phyloP scores from a whole-genome alignment of 2,113 vertebrate species.

The Butorides virescens region DNA sequence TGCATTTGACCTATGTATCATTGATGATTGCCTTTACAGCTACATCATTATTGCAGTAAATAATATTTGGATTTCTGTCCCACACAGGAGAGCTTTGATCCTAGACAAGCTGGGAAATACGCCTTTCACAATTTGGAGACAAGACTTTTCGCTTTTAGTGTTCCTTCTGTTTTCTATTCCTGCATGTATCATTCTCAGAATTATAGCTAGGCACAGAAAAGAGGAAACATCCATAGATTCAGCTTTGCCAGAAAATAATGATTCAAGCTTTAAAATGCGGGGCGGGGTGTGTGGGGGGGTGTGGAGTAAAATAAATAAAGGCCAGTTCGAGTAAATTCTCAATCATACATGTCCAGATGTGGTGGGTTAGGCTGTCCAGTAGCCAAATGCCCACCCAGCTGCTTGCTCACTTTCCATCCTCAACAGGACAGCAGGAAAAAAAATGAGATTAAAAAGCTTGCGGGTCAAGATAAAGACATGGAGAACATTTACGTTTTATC shows the following conservation, averaged over 20 bases:
- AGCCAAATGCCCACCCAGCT: background rate
- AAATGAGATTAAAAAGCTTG: background rate
- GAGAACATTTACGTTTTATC: background rate
- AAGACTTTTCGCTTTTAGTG: background rate
- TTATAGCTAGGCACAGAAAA: background rate
- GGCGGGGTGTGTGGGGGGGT: no score
- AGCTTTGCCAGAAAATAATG: background rate
- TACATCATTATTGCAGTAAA: background rate
- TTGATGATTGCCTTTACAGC: background rate
- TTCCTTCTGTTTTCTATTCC: background rate
- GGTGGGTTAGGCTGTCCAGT: background rate
- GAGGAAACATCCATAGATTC: background rate
- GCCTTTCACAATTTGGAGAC: background rate
- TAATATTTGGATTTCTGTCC: background rate
- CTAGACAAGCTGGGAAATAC: background rate
- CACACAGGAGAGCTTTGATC: background rate
- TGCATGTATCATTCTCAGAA: background rate
- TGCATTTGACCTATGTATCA: background rate
- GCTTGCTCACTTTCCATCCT: accelerated
- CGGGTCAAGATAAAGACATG: background rate
- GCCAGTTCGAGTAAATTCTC: background rate
- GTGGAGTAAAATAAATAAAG: background rate
- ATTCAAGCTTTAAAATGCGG: background rate
- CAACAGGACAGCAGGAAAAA: background rate
- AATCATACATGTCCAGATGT: background rate